Conservation (phyloP, 2,888 invertebrate genomes). For the Bellardia pandia region DNA sequence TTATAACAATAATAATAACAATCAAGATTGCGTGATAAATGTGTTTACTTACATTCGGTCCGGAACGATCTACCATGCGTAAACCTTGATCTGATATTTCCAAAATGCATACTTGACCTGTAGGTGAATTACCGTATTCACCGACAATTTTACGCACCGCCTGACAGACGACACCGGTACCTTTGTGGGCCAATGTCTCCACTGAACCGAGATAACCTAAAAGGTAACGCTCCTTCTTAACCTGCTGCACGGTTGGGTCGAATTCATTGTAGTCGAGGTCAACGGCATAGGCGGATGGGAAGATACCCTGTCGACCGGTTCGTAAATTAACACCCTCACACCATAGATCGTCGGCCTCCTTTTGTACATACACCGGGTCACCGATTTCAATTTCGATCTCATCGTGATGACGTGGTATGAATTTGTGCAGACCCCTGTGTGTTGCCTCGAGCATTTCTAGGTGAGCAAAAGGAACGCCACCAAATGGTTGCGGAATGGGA, state of each 20-base stretch:
- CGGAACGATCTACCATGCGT: slow-evolving; percentile 96
- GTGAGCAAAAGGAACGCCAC: slow-evolving; percentile 91
- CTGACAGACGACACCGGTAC: slow-evolving; percentile 97
- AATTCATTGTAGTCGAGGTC: slow-evolving; percentile 98
- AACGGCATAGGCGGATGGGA: slow-evolving; percentile 98
- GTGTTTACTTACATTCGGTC: slow-evolving; percentile 81
- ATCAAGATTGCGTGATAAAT: background rate
- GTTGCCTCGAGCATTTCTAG: slow-evolving; percentile 96
- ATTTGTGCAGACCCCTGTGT: slow-evolving; percentile 97
- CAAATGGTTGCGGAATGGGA: slow-evolving; percentile 87
- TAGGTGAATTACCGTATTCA: slow-evolving; percentile 88
- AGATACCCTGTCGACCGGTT: slow-evolving; percentile 96
- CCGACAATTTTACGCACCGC: slow-evolving; percentile 94
- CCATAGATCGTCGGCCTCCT: slow-evolving; percentile 98
- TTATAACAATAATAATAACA: background rate
- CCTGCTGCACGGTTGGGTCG: slow-evolving; percentile 93
- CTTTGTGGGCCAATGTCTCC: slow-evolving; percentile 97
- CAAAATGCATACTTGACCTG: slow-evolving; percentile 92
- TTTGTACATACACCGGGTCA: slow-evolving; percentile 97
- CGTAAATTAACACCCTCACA: slow-evolving; percentile 98
- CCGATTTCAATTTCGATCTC: slow-evolving; percentile 99
- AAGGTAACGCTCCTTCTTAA: slow-evolving; percentile 93
- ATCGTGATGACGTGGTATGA: slow-evolving; percentile 96
- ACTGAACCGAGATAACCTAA: slow-evolving; percentile 98
- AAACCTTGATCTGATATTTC: slow-evolving; percentile 98